Evolutionary conservation across 2,797 vertebrate genomes (phyloP).

Genomic region (Halcyon leucocephala): DNA sequence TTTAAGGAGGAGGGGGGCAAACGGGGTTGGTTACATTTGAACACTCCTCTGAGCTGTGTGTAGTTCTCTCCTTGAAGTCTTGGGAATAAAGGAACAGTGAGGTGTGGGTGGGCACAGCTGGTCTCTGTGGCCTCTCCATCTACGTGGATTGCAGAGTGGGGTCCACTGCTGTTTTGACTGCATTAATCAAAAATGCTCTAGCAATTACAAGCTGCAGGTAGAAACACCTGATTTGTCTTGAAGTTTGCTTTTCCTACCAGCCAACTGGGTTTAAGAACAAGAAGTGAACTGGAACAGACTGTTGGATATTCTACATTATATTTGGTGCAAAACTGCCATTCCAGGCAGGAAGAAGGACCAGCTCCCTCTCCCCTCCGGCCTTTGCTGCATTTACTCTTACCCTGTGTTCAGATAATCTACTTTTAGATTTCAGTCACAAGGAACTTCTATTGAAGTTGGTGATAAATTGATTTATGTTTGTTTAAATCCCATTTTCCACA

Average conservation of each 20-base stretch:
- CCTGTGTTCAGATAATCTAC: background rate
- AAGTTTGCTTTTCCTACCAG: background rate
- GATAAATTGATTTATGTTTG: background rate
- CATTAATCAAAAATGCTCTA: background rate
- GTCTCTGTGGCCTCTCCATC: background rate
- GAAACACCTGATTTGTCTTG: background rate
- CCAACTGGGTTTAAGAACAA: background rate
- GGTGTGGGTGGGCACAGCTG: background rate
- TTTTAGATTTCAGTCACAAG: background rate
- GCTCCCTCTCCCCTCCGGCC: no score
- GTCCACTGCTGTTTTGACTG: background rate
- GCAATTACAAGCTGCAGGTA: background rate
- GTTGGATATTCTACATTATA: background rate
- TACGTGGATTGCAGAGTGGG: accelerated
- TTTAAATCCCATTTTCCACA: background rate
- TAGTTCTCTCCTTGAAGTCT: no score
- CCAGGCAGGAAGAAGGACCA: background rate
- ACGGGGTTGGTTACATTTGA: background rate
- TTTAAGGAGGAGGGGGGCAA: background rate
- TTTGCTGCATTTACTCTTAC: background rate
- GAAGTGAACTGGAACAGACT: background rate
- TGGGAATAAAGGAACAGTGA: accelerated
- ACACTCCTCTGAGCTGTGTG: background rate
- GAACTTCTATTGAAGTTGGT: background rate
- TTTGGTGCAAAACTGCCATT: background rate